Percentiles rank a stretch among this genome's conserved stretches.
phyloP scores from a whole-genome alignment of 2,113 vertebrate species.

The Oryzias curvinotus region DNA sequence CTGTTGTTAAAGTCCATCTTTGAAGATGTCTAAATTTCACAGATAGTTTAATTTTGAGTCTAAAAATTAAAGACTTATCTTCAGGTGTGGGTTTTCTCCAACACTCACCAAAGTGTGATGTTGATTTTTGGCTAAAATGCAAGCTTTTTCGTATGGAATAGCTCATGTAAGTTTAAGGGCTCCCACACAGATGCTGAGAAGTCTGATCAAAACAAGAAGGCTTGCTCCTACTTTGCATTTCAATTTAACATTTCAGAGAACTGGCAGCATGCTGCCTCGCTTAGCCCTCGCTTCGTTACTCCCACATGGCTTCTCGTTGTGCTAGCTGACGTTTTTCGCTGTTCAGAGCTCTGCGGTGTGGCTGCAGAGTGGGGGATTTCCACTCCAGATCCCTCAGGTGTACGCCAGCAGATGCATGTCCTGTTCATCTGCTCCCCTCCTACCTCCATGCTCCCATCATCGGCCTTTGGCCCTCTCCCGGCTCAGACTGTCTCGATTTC shows the following conservation, averaged over 20 bases:
- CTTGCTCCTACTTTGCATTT: constrained; percentile 80
- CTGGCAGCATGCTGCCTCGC: constrained; percentile 75
- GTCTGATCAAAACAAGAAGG: constrained; percentile 75
- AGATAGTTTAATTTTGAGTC: constrained; percentile 31
- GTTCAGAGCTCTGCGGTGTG: constrained; percentile 71
- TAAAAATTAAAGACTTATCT: constrained; percentile 44
- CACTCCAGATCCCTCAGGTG: constrained; percentile 69
- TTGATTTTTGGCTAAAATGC: constrained; percentile 69
- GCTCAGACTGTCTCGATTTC: constrained; percentile 36
- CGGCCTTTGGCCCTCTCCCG: constrained; percentile 18
- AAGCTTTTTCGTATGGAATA: constrained; percentile 59
- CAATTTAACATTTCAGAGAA: constrained; percentile 81
- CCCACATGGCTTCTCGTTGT: constrained; percentile 70
- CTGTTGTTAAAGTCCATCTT: constrained; percentile 18
- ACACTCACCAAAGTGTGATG: constrained; percentile 65
- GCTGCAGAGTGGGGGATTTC: constrained; percentile 72
- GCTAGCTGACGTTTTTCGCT: constrained; percentile 63
- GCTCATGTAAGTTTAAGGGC: constrained; percentile 55
- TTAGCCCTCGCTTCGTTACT: constrained; percentile 72
- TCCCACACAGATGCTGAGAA: constrained; percentile 79
- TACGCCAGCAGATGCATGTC: constrained; percentile 49
- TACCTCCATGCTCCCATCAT: constrained; percentile 26
- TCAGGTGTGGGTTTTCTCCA: constrained; percentile 46
- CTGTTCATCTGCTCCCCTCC: constrained; percentile 26
- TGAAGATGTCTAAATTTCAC: constrained; percentile 21